A percentile compares a stretch with the other conserved stretches of the same genome.
Conservation (phyloP, 2,888 invertebrate species). For the Noctuana brunneofusca region DNA sequence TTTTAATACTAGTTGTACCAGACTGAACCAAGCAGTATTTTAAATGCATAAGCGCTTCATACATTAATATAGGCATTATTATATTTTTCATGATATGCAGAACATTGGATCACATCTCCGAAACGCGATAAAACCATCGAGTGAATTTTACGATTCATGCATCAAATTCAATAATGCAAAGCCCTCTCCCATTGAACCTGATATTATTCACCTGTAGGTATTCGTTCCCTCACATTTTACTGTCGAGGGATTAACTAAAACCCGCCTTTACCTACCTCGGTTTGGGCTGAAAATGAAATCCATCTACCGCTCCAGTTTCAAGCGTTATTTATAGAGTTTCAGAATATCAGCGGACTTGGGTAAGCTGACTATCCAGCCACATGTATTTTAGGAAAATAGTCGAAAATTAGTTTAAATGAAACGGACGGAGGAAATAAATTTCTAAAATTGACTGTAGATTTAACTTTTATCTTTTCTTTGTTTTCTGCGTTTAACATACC, state of each 20-base stretch:
- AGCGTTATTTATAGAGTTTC: conserved; percentile 34
- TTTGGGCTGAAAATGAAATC: conserved; percentile 38
- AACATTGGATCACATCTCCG: not conserved
- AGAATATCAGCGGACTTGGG: conserved; percentile 18
- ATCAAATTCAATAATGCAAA: conserved; percentile 7
- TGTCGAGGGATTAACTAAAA: conserved; percentile 40
- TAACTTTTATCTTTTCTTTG: no score
- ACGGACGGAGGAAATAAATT: no score
- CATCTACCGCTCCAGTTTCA: conserved; percentile 31
- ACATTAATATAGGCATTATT: not conserved
- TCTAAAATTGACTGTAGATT: not conserved
- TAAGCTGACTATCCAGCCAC: conserved; percentile 24
- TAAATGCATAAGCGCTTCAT: not conserved
- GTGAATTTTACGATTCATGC: not conserved
- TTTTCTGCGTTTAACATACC: no score
- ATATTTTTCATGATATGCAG: not conserved
- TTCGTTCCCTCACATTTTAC: conserved; percentile 30
- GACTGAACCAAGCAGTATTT: not conserved
- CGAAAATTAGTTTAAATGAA: not conserved
- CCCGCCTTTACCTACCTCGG: conserved; percentile 39
- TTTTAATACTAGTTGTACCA: not conserved
- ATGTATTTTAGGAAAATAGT: conserved; percentile 21
- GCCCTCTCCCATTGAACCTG: not conserved
- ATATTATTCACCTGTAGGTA: conserved; percentile 10
- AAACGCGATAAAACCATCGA: not conserved